A percentile compares a stretch with the other conserved stretches of the same genome.
phyloP scores from a whole-genome alignment of 2,888 invertebrate species.

The Eudemis profundana region DNA sequence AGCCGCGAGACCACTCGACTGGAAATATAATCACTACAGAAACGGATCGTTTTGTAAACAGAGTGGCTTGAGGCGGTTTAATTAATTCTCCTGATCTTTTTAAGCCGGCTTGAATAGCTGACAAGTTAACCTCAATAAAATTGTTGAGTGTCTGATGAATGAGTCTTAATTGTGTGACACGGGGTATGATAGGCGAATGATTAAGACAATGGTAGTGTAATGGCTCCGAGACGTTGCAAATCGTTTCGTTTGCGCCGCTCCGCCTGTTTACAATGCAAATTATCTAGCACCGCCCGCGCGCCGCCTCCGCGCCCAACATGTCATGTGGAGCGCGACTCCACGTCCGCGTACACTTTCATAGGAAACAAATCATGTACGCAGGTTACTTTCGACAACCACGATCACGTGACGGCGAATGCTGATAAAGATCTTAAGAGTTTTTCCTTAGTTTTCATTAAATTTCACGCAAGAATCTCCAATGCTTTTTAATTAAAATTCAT shows the following conservation, averaged over 20 bases:
- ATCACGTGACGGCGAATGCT: constrained; percentile 32
- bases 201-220: constrained; percentile 41
- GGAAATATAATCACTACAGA: constrained; percentile 78
- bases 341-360: constrained; percentile 70
- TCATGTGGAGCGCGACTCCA: constrained; percentile 80
- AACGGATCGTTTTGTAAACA: constrained; percentile 72
- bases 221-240: constrained; percentile 49
- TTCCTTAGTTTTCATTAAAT: constrained; percentile 23
- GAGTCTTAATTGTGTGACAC: constrained; percentile 33
- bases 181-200: constrained; percentile 29
- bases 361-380: constrained; percentile 67
- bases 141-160: constrained; percentile 21
- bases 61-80: constrained; percentile 51
- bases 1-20: constrained; percentile 70
- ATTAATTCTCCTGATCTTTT: constrained; percentile 52
- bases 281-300: constrained; percentile 53
- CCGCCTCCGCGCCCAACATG: constrained; percentile 71
- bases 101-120: constrained; percentile 38
- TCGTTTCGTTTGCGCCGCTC: constrained; percentile 46
- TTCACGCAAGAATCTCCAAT: constrained; percentile 27
- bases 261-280: constrained; percentile 72
- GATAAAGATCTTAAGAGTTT: constrained; percentile 20
- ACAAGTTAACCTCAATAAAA: constrained; percentile 36
- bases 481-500: constrained; percentile 35
- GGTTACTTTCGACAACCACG: constrained; percentile 65